These are phyloP conservation scores for Machaerirhynchus nigripectus DNA, from an alignment of 2,113 vertebrate species.

Conservation along the genomic window DNA sequence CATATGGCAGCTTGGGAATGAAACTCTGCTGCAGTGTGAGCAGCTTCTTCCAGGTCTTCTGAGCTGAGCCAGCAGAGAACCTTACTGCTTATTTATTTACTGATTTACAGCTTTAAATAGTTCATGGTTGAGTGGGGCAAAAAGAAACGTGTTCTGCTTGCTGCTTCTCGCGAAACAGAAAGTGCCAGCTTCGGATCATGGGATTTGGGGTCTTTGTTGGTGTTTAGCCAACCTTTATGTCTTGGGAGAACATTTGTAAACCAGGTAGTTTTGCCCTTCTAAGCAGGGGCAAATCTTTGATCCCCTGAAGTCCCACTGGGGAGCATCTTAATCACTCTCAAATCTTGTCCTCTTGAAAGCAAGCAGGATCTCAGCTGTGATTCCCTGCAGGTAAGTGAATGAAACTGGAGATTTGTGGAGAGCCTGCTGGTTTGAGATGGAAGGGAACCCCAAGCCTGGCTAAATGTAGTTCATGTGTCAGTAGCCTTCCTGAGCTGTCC, in stretches of 20 bases:
- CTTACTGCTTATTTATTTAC: constrained; percentile 22
- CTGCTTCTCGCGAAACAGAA: background rate
- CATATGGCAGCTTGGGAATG: background rate
- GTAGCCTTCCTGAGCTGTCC: background rate
- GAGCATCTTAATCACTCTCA: background rate
- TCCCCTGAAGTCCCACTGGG: background rate
- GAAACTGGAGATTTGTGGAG: background rate
- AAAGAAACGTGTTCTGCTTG: background rate
- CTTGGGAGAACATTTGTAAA: background rate
- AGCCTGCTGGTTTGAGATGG: background rate
- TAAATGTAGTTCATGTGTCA: background rate
- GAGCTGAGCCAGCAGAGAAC: background rate
- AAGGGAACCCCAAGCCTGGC: background rate
- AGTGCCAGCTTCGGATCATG: background rate
- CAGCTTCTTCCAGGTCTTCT: background rate
- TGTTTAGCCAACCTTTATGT: background rate
- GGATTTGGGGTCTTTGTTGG: background rate
- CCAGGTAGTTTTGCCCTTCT: background rate
- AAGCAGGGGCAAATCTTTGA: background rate
- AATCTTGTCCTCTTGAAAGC: background rate
- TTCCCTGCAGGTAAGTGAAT: background rate
- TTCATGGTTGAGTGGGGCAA: background rate
- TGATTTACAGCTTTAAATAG: constrained; percentile 20
- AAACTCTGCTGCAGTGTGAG: fast-evolving
- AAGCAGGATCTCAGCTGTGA: background rate